phyloP scores from a whole-genome alignment of 2,113 vertebrate species.

The Pseudonaja textilis region DNA sequence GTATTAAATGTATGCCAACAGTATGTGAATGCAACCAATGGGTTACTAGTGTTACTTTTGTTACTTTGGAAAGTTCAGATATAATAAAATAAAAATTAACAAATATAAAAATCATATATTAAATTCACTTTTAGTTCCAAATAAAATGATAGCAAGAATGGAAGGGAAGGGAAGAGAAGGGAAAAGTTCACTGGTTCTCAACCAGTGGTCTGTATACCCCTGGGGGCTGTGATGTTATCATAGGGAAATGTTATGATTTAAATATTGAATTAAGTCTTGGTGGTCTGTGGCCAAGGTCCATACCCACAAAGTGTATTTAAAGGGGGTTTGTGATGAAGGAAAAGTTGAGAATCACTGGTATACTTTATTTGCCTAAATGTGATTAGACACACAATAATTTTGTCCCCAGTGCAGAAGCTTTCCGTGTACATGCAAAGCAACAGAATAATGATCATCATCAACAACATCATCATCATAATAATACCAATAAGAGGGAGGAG shows the following conservation, averaged over 20 bases:
- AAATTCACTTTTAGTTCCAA: not conserved
- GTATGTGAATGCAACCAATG: not conserved
- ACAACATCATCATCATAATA: too few relatives aligned
- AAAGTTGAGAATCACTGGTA: not conserved
- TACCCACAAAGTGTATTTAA: not conserved
- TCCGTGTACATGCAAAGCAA: too few relatives aligned
- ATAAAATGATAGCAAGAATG: not conserved
- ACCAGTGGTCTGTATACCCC: not conserved
- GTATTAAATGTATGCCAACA: not conserved
- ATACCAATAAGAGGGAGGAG: not conserved
- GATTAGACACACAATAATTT: too few relatives aligned
- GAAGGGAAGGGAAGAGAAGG: too few relatives aligned
- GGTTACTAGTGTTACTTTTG: not conserved
- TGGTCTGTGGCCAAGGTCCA: not conserved
- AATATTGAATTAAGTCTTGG: not conserved
- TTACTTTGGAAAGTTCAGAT: not conserved
- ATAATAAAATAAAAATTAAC: not conserved
- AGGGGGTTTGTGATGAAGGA: not conserved
- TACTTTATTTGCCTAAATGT: not conserved
- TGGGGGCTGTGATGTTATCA: not conserved
- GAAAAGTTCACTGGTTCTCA: not conserved
- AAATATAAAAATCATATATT: not conserved
- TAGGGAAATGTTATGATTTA: not conserved
- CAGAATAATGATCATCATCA: too few relatives aligned
- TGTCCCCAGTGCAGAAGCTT: too few relatives aligned